Evolutionary conservation across 2,797 vertebrate genomes (phyloP), one percentile per base, ranked within the genome.

Genomic region (Gallinago nigripennis): DNA sequence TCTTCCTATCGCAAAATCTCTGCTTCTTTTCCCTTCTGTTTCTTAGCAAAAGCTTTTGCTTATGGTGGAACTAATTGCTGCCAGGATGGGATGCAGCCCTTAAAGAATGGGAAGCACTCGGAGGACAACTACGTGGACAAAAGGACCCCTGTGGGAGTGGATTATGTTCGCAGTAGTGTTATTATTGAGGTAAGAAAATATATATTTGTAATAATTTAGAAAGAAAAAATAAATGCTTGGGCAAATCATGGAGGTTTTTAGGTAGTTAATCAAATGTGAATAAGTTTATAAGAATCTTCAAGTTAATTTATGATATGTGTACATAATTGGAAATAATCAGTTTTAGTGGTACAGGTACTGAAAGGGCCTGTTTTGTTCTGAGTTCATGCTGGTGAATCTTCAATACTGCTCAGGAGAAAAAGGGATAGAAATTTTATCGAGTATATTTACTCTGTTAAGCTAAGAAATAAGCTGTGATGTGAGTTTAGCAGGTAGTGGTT

Each of bases 21-120:
- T 60, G 24, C 37, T 90, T 4, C 61, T 87, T 93, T 85, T 69
- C 51, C 24, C 11, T 77, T 95, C 64, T 92, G 20, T 51, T 92
- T 45, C 63, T 15, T 77, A 99, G 99, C 99, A 60, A 98, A 99
- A 91, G 99, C 98, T 64, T 98, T 99, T 69, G 99, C 99, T 77
- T 99, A 98, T 15, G 98, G 97, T 90, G 98, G 99, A 75, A 97
- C 97, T 8, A 98, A 94, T 82, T 99, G 99, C 94, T 99, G 99
- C 60, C 98, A 98, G 24, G 98, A 99, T 13, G 98, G 98, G 84
- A 77, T 98, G 58, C 98, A 97, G 58, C 79, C 96, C 6, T 82
- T 96, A 16, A 99, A 98, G 97, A 95, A 91, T 25, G 69, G 94
- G 92, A 99, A 97, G 82, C 95, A 95, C 82, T 23, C 70, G 0